A percentile compares a stretch with the other conserved stretches of the same genome.
phyloP scores from a whole-genome alignment of 2,797 vertebrate genomes.

The Tiaroga cobitis region DNA sequence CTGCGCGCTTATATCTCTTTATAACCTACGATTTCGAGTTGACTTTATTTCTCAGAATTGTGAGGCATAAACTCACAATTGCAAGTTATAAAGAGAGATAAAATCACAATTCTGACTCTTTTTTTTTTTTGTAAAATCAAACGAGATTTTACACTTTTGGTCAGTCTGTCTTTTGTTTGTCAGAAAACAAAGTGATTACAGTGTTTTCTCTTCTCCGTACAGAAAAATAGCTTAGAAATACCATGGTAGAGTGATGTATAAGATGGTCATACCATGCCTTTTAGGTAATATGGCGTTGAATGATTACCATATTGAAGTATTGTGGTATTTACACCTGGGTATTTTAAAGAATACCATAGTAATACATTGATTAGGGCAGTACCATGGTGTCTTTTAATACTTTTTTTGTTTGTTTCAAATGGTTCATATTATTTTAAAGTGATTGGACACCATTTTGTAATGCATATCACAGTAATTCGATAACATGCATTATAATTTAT shows the following conservation, averaged over 20 bases:
- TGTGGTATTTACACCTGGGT: not conserved
- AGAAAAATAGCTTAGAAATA: not conserved
- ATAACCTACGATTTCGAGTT: too few species aligned
- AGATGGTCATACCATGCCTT: not conserved
- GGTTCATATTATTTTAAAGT: not conserved
- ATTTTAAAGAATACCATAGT: not conserved
- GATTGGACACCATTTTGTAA: not conserved
- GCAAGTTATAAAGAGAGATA: too few species aligned
- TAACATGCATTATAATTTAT: not conserved
- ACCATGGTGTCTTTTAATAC: not conserved
- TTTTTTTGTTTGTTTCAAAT: not conserved
- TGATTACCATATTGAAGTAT: not conserved
- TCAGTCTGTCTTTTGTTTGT: not conserved
- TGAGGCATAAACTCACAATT: too few species aligned
- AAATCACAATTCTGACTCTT: too few species aligned
- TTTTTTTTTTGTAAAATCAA: too few species aligned
- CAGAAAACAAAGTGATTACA: not conserved
- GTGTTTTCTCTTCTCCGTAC: not conserved
- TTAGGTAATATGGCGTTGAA: not conserved
- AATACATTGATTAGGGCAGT: not conserved
- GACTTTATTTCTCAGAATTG: too few species aligned
- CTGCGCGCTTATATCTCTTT: too few species aligned
- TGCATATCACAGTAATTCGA: slow-evolving; percentile 12
- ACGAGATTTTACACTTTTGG: not conserved
- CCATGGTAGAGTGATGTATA: not conserved